Percentiles rank a stretch among this genome's conserved stretches.
Conservation (phyloP, 2,113 vertebrate species). For the Hydrochoerus hydrochaeris region DNA sequence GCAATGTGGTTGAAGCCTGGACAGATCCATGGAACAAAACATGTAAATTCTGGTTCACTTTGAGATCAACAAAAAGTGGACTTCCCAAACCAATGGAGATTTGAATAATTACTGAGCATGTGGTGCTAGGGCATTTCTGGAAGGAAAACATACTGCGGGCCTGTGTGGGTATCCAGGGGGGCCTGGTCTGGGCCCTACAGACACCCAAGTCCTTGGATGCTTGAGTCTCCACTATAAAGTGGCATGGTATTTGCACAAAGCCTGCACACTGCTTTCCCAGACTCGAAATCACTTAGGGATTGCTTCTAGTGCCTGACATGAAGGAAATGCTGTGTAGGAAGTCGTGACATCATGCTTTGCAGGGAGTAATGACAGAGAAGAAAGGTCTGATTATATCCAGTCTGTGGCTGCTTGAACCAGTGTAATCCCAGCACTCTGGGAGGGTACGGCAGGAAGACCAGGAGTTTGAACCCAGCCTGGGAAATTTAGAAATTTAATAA, state of each 20-base stretch:
- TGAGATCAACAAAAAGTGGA: background rate
- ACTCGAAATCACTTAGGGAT: background rate
- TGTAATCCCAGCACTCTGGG: background rate
- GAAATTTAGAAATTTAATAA: background rate
- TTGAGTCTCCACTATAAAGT: background rate
- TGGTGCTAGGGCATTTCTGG: background rate
- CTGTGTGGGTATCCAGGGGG: no score
- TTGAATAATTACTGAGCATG: background rate
- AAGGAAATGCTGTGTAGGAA: background rate
- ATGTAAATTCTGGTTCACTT: background rate
- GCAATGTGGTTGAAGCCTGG: background rate
- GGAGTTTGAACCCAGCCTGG: background rate
- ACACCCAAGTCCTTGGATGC: background rate
- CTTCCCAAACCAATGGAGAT: background rate
- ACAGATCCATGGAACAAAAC: background rate
- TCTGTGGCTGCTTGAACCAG: background rate
- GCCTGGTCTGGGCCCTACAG: background rate
- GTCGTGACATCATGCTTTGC: background rate
- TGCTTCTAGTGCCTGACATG: background rate
- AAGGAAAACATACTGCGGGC: background rate
- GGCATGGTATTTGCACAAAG: background rate
- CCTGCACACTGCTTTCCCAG: background rate
- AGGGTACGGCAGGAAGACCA: background rate
- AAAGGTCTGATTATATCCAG: background rate
- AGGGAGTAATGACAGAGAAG: background rate